Evolutionary conservation across 2,888 invertebrate species (phyloP), one percentile per base, ranked within the genome.

Genomic region (Chaetogeoica ovagalla): DNA sequence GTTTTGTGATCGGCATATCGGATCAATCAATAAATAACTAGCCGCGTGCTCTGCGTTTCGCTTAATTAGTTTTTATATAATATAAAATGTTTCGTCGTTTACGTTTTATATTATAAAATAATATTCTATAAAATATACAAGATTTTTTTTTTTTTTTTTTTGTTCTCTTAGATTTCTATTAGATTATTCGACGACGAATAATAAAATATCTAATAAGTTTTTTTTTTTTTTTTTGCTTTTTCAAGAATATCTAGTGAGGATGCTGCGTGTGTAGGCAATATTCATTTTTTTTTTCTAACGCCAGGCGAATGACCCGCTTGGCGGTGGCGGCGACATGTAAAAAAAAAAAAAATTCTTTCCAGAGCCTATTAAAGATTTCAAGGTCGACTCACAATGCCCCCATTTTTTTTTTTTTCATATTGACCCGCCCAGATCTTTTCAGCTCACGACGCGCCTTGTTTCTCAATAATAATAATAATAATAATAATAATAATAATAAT

Each of bases 311-410:
- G 68, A 76, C 60, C 68, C 68, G 30, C 30, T 60, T 48, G 68
- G 76, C 60, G 76, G 68, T 48, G 68, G 76, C 60, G 76, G 68
- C 30, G 76, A 60, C 17, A 66, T 57, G 66, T 66, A 66, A 13
- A 59, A 69, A 66, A 65, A 72, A 68, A 68, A 66, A 65, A 72
- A 68, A 68, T 68, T 69, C 59, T 66, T 76, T n/a, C 60, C 48
- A 60, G 48, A 1, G 37, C 68, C 76, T 66, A 59, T 76, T 48
- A 69, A n/a, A n/a, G n/a, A 60, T 68, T 60, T 68, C 76, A 76
- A 76, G 66, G 76, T 68, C 68, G 3, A 48, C 30, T 30, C 48
- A 30, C 23, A 59, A 68, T 76, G 68, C 60, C 59, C 76, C 60
- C 48, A 48, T n/a, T 66, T n/a, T 74, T 69, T 76, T 30, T 30